Evolutionary conservation across 2,797 vertebrate genomes (phyloP).

Genomic region (Sebastes goodei): DNA sequence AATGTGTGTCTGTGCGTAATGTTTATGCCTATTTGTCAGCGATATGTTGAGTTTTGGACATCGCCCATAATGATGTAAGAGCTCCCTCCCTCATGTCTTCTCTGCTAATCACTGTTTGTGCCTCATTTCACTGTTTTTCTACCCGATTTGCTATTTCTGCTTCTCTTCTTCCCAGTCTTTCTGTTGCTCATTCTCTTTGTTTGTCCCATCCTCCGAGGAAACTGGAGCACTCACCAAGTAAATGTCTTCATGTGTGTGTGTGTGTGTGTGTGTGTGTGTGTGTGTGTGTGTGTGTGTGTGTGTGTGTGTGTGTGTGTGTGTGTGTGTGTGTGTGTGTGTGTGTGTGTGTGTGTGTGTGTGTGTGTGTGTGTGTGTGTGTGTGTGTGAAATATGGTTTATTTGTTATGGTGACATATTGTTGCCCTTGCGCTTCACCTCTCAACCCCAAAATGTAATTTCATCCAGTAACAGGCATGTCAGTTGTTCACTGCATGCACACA

Average conservation of each 20-base stretch:
- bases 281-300: too few relatives aligned
- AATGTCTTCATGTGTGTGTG: neutral
- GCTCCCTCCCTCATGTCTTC: constrained; percentile 44
- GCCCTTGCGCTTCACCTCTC: neutral
- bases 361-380: neutral
- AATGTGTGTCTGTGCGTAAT: constrained; percentile 16
- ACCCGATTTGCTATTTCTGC: constrained; percentile 15
- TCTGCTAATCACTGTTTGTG: constrained; percentile 25
- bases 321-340: neutral
- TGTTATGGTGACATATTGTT: constrained; percentile 9
- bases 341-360: too few relatives aligned
- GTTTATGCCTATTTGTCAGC: constrained; percentile 38
- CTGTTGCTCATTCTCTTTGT: neutral
- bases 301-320: too few relatives aligned
- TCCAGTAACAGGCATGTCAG: neutral
- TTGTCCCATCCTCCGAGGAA: neutral
- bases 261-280: neutral
- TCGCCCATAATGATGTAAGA: constrained; percentile 53
- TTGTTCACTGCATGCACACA: neutral
- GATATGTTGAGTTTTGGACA: constrained; percentile 45
- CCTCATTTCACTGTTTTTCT: constrained; percentile 14
- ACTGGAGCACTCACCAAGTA: neutral
- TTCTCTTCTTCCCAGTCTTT: neutral
- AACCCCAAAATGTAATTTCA: constrained; percentile 17
- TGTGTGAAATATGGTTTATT: constrained; percentile 7